phyloP scores from a whole-genome alignment of 2,113 vertebrate genomes.

The Saguinus imperator region DNA sequence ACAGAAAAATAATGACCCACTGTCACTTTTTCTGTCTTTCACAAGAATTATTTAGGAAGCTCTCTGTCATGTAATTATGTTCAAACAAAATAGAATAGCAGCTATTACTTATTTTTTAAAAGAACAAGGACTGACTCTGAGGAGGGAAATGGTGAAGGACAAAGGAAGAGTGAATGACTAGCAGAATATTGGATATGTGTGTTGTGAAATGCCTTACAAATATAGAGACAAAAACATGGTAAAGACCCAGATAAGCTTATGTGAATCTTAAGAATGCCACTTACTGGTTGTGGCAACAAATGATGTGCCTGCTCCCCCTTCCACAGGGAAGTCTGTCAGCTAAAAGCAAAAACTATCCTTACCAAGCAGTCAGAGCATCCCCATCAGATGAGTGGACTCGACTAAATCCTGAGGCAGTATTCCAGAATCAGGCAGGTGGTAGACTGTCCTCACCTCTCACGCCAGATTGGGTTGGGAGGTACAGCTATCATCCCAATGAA shows the following conservation, averaged over 20 bases:
- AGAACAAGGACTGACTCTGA: background rate
- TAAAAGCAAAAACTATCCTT: background rate
- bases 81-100: slow-evolving; percentile 34
- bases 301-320: background rate
- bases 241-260: background rate
- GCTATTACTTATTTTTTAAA: slow-evolving; percentile 32
- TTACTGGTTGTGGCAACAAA: background rate
- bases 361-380: too few species aligned
- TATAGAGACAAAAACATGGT: background rate
- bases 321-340: background rate
- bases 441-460: background rate
- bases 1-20: background rate
- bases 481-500: background rate
- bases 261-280: background rate
- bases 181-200: background rate
- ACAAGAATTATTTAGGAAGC: background rate
- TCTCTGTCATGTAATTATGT: slow-evolving; percentile 41
- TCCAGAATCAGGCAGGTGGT: too few species aligned
- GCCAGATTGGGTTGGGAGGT: background rate
- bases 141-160: background rate
- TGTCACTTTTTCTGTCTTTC: slow-evolving; percentile 38
- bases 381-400: background rate
- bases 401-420: background rate
- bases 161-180: background rate
- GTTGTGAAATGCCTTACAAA: background rate